Base-by-base conservation (phyloP, 1,140 invertebrate species). In the Camponotus floridanus region DNA sequence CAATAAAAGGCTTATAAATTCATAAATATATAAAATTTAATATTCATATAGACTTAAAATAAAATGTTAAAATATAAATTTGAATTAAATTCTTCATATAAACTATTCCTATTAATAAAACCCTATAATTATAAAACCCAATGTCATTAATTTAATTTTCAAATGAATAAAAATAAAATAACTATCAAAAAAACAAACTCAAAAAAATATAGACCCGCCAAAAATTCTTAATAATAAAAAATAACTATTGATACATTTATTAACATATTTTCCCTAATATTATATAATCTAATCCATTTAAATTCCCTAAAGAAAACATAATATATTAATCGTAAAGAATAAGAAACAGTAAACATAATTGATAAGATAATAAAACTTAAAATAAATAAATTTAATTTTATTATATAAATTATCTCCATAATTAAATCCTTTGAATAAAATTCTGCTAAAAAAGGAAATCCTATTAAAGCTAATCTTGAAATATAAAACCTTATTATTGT, bases 1-100 rank as follows among this genome's bases (percentile, higher is more conserved):
- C 71, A n/a, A 15, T 65, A 21, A 51, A 57, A 57, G 48, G 55
- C 9, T 21, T 48, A 76, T 59, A 78, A 93, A 90, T 94, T 87
- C 91, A 95, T 95, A 93, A 95, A 91, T 92, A 92, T 90, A 86
- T 93, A 81, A 78, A 92, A 91, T 91, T 95, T 94, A 95, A 92
- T 94, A 95, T 95, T 95, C 92, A 95, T 94, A 94, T 95, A 1
- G 62, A 65, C 0, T 18, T 9, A 65, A 48, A n/a, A 64, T 94
- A 87, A 95, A 93, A 51, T 86, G 90, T 87, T 36, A 95, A 94
- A n/a, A 45, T 33, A 62, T 9, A 62, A 33, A 31, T 6, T 33
- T 62, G 5, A 36, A 13, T 33, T 42, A 64, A 65, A 39, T 21
- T 65, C 11, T 9, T 11, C 21, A 65, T 8, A 42, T 42, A 21